Conservation (phyloP, 2,113 vertebrate species). For the Centrocercus urophasianus region DNA sequence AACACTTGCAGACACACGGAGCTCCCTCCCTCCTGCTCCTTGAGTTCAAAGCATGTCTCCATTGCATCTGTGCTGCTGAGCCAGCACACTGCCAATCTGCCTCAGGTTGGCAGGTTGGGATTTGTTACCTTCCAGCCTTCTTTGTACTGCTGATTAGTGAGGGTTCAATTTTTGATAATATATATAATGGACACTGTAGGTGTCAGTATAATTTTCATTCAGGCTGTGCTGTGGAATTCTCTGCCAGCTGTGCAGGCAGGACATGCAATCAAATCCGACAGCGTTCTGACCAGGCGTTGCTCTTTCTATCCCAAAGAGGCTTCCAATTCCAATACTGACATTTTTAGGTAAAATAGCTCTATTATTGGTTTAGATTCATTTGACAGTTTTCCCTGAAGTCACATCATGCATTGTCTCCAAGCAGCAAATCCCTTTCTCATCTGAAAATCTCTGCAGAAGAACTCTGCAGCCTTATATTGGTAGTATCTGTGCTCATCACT, state of each 20-base stretch:
- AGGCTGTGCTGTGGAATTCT: not conserved
- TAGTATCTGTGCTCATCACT: not conserved
- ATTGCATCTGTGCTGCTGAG: not conserved
- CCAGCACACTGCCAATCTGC: not conserved
- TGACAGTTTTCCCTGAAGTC: not conserved
- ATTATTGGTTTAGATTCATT: not conserved
- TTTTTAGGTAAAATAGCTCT: conserved; percentile 7
- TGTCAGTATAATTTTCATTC: not conserved
- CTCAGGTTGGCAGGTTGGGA: not conserved
- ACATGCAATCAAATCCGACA: not conserved
- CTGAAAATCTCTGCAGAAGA: not conserved
- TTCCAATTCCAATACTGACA: not conserved
- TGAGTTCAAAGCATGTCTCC: not conserved
- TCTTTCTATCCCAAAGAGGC: not conserved
- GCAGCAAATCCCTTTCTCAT: not conserved
- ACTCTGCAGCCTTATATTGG: not conserved
- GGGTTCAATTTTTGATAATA: not conserved
- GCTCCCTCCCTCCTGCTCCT: conserved; percentile 9
- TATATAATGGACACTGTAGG: not conserved
- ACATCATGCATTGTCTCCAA: not conserved
- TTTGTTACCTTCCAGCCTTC: not conserved
- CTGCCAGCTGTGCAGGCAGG: not conserved
- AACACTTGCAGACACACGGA: not conserved
- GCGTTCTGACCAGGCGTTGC: not conserved
- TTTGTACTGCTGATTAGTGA: not conserved